These are phyloP conservation scores for Crypturellus undulatus DNA, from an alignment of 2,113 vertebrate genomes.

Conservation along the genomic window DNA sequence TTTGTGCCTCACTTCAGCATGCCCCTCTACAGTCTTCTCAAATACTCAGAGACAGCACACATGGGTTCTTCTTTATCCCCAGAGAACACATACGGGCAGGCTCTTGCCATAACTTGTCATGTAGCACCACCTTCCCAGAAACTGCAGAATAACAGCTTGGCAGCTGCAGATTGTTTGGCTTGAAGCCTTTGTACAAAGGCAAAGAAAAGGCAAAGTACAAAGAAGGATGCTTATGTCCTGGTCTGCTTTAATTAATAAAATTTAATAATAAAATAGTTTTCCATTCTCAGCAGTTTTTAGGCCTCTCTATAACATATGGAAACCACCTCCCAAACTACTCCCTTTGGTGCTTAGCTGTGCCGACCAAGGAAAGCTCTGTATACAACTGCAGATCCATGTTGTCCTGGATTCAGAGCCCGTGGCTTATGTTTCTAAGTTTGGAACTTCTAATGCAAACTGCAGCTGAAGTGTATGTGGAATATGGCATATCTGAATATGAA, in stretches of 20 bases:
- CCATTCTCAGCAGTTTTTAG: background rate
- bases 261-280: background rate
- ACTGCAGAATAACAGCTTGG: slow-evolving; percentile 84
- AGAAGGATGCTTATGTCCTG: background rate
- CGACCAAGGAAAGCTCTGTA: no score
- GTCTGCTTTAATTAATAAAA: background rate
- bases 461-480: background rate
- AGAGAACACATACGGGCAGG: background rate
- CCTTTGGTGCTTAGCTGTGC: background rate
- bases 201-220: background rate
- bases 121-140: slow-evolving; percentile 86
- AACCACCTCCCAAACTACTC: background rate
- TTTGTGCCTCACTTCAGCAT: background rate
- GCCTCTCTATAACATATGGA: background rate
- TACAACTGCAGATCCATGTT: background rate
- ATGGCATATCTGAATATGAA: background rate
- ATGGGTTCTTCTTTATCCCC: background rate
- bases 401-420: background rate
- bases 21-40: background rate
- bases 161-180: slow-evolving; percentile 78
- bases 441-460: background rate
- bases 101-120: slow-evolving; percentile 86
- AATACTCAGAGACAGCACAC: background rate
- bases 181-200: slow-evolving; percentile 60
- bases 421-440: background rate